Conservation (phyloP, 2,888 invertebrate genomes). For the Caenorhabditis sulstoni region DNA sequence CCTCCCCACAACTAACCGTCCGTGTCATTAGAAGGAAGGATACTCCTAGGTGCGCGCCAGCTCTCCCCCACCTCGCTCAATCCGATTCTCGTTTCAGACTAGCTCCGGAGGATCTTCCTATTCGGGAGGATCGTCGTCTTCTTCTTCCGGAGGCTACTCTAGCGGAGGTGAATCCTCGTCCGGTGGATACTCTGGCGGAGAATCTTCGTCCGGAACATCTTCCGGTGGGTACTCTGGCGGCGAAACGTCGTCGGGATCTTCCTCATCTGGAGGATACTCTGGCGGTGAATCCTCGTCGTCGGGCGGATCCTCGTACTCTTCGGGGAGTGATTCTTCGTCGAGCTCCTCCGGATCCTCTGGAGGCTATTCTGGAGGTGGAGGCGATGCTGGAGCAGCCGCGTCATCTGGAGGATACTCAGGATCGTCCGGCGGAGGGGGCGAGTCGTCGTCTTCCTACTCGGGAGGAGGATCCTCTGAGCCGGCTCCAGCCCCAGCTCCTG, state of each 20-base stretch:
- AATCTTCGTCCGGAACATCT: conserved; percentile 4
- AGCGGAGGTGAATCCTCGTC: conserved; percentile 12
- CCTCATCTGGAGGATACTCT: conserved; percentile 47
- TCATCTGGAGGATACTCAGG: conserved; percentile 44
- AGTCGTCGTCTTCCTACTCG: conserved; percentile 10
- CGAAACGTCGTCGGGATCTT: conserved; percentile 14
- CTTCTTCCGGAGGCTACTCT: conserved; percentile 12
- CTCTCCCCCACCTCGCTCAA: neutral
- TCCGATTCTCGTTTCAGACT: conserved; percentile 6
- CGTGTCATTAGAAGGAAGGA: neutral
- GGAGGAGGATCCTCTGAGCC: too few relatives aligned
- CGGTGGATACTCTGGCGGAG: conserved; percentile 24
- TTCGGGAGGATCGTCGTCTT: conserved; percentile 11
- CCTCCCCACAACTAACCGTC: neutral
- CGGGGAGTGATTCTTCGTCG: conserved; percentile 40
- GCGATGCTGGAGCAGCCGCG: conserved; percentile 23
- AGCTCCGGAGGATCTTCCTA: conserved; percentile 35
- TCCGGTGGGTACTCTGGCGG: conserved; percentile 36
- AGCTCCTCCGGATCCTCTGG: conserved; percentile 32
- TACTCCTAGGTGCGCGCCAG: conserved; percentile 30
- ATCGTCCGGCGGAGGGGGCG: conserved; percentile 25
- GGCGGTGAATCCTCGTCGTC: neutral
- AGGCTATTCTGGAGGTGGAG: conserved; percentile 38
- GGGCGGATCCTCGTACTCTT: conserved; percentile 1
- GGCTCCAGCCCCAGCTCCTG: conserved; percentile 36